A percentile compares a stretch with the other conserved stretches of the same genome.
phyloP scores from a whole-genome alignment of 2,888 invertebrate species.

The Sepioteuthis lessoniana region DNA sequence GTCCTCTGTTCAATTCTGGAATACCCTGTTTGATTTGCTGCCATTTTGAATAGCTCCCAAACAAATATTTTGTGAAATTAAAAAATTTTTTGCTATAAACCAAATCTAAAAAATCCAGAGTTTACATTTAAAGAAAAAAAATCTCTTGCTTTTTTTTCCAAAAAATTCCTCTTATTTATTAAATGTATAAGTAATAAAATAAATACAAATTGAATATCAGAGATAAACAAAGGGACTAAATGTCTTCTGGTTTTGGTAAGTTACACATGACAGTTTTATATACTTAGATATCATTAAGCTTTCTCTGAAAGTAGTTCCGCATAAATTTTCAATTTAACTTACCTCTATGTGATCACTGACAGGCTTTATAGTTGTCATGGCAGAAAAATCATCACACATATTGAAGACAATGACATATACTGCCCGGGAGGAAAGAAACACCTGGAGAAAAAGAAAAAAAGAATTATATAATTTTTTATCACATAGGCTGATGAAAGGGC shows the following conservation, averaged over 20 bases:
- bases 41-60: too few relatives aligned
- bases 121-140: too few relatives aligned
- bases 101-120: too few relatives aligned
- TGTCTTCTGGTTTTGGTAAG: too few relatives aligned
- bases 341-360: neutral
- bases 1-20: too few relatives aligned
- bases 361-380: neutral
- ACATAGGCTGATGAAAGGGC: neutral
- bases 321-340: neutral
- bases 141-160: too few relatives aligned
- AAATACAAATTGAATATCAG: neutral
- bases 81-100: too few relatives aligned
- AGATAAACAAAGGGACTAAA: neutral
- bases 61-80: too few relatives aligned
- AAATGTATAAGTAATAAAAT: neutral
- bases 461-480: neutral
- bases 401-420: constrained; percentile 75
- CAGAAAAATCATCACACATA: constrained; percentile 62
- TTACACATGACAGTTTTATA: too few relatives aligned
- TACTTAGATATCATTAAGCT: too few relatives aligned
- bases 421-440: constrained; percentile 74
- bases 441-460: constrained; percentile 62
- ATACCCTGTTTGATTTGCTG: too few relatives aligned
- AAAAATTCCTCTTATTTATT: too few relatives aligned
- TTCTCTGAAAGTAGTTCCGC: neutral